Evolutionary conservation across 2,888 invertebrate species (phyloP), one percentile per base, ranked within the genome.

Genomic region (Polylopha cassiicola): DNA sequence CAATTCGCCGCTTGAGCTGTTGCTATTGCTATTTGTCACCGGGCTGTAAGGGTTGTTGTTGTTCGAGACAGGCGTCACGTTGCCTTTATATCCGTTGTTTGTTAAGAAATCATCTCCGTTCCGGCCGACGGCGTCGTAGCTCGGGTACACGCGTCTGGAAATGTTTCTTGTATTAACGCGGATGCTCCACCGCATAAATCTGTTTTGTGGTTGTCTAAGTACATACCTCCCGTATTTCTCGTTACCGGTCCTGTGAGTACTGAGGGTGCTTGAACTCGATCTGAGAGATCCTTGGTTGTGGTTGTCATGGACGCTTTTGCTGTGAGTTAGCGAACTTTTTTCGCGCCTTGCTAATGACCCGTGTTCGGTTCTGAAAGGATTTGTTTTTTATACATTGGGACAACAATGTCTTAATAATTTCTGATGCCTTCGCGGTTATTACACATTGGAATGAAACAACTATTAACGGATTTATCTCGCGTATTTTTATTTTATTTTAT

Each of bases 261-360:
- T 85, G 43, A 89, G 80, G 23, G 87, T 88, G 59, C 89, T 89
- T 15, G 89, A 82, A 54, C 64, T 88, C 33, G 89, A 89, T 51
- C 89, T 78, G 29, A 89, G 85, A 26, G 89, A 89, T 37, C 89
- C 89, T 57, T 81, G 85, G 46, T 67, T 75, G 48, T 70, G 66
- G 45, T 51, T 73, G 36, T 82, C 82, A 47, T 74, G 73, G 41
- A 56, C 68, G 46, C 44, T 74, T 65, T 80, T 81, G 23, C 55
- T 57, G 50, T 81, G 76, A 21, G 74, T 62, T 28, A 71, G 67
- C 7, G 73, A 55, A 61, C 59, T 77, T 58, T 80, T 82, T 24
- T 85, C 84, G 55, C 79, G 64, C 44, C 84, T 72, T 36, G 73
- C 73, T 56, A 85, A 61, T 44, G 84, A 84, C 41, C 80, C 84